These are phyloP conservation scores for Calliphora vomitoria DNA, from an alignment of 2,888 invertebrate genomes.

Conservation along the genomic window DNA sequence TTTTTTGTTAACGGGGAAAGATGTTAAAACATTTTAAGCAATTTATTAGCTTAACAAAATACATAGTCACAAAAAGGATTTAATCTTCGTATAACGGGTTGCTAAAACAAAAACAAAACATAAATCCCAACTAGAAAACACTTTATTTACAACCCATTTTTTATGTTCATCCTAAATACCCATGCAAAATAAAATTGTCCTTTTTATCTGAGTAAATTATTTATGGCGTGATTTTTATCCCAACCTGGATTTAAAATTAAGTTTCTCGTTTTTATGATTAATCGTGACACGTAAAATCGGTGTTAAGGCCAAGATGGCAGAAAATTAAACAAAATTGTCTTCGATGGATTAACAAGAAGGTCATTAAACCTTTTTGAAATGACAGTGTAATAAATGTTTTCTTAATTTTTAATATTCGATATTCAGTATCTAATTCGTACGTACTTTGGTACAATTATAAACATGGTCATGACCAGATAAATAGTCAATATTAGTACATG, in stretches of 20 bases:
- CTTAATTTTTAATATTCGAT: neutral
- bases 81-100: slow-evolving; percentile 2
- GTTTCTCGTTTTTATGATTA: slow-evolving; percentile 6
- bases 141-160: neutral
- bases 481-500: no score
- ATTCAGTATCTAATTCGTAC: neutral
- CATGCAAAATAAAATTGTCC: neutral
- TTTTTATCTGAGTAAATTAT: slow-evolving; percentile 3
- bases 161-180: neutral
- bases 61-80: slow-evolving; percentile 13
- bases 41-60: slow-evolving; percentile 12
- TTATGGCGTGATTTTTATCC: neutral
- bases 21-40: slow-evolving; percentile 11
- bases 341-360: neutral
- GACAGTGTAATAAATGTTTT: neutral
- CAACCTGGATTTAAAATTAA: slow-evolving; percentile 18
- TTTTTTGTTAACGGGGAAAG: neutral
- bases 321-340: neutral
- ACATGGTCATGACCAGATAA: no score
- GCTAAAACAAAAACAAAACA: neutral
- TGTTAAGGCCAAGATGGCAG: neutral
- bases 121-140: neutral
- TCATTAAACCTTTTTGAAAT: neutral
- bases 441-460: neutral
- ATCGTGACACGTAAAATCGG: neutral